These are phyloP conservation scores for Malacosoma neustria DNA, from an alignment of 2,888 invertebrate species.

Conservation along the genomic window DNA sequence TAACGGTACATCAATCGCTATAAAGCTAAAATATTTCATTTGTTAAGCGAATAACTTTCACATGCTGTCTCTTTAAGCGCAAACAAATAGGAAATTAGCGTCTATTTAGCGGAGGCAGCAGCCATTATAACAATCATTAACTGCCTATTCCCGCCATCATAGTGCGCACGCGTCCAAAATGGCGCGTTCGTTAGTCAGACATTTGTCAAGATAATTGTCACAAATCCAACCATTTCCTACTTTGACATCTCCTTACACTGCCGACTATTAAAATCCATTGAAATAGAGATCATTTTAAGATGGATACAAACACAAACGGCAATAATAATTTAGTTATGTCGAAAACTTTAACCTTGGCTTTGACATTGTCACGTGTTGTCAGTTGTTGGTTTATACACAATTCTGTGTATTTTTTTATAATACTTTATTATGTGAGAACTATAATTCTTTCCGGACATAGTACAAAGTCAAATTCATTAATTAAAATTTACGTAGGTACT, in stretches of 20 bases:
- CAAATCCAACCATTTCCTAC: constrained; percentile 43
- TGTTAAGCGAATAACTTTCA: constrained; percentile 28
- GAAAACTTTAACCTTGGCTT: constrained; percentile 39
- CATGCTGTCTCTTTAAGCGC: constrained; percentile 17
- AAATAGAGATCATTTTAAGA: neutral
- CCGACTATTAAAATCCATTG: constrained; percentile 15
- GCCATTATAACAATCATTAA: constrained; percentile 48
- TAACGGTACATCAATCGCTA: neutral
- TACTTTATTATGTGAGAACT: too few relatives aligned
- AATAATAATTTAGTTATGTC: constrained; percentile 9
- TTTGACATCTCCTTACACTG: constrained; percentile 51
- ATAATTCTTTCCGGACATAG: too few relatives aligned
- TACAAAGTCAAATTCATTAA: too few relatives aligned
- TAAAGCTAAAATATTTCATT: neutral
- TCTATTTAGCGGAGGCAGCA: constrained; percentile 37
- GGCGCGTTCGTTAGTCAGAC: constrained; percentile 55
- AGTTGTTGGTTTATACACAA: constrained; percentile 16
- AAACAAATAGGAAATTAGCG: constrained; percentile 34
- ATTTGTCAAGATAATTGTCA: constrained; percentile 66
- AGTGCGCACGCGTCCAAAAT: constrained; percentile 39
- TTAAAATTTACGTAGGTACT: too few relatives aligned
- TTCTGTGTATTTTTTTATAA: constrained; percentile 11
- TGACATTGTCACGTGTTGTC: constrained; percentile 43
- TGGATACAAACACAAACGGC: neutral
- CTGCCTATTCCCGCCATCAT: constrained; percentile 48